A percentile compares a stretch with the other conserved stretches of the same genome.
phyloP scores from a whole-genome alignment of 2,888 invertebrate species.

The Rhaphigaster nebulosa region DNA sequence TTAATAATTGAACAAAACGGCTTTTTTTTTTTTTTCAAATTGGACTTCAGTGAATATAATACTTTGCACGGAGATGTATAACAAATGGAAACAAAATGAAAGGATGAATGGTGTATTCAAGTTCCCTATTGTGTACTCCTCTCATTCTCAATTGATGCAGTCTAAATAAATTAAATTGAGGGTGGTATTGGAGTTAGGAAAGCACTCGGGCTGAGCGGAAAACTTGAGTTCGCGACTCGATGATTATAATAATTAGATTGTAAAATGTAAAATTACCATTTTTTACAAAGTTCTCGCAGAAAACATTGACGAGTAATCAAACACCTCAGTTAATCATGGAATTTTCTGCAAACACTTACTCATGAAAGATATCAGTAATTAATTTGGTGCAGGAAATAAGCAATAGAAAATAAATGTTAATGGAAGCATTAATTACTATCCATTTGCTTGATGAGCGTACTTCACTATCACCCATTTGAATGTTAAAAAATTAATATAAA shows the following conservation, averaged over 20 bases:
- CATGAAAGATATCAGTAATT: too few species aligned
- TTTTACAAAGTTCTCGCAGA: too few species aligned
- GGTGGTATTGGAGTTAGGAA: not conserved
- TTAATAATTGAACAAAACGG: not conserved
- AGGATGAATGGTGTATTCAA: not conserved
- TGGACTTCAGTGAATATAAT: not conserved
- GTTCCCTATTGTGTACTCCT: not conserved
- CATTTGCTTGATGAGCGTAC: too few species aligned
- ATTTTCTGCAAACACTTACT: too few species aligned
- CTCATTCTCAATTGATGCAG: not conserved
- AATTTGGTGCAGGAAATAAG: too few species aligned
- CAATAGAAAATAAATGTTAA: too few species aligned
- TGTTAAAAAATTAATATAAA: too few species aligned
- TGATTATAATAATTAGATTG: not conserved
- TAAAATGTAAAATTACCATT: not conserved
- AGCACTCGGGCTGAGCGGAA: not conserved
- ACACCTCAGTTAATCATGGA: too few species aligned
- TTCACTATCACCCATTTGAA: too few species aligned
- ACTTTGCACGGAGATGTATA: not conserved
- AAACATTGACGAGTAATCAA: too few species aligned
- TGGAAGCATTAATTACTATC: too few species aligned
- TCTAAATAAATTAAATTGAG: not conserved
- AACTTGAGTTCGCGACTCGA: not conserved
- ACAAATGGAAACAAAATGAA: not conserved
- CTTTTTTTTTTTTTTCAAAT: not conserved